phyloP scores from a whole-genome alignment of 2,797 vertebrate genomes.

The Spatula clypeata region DNA sequence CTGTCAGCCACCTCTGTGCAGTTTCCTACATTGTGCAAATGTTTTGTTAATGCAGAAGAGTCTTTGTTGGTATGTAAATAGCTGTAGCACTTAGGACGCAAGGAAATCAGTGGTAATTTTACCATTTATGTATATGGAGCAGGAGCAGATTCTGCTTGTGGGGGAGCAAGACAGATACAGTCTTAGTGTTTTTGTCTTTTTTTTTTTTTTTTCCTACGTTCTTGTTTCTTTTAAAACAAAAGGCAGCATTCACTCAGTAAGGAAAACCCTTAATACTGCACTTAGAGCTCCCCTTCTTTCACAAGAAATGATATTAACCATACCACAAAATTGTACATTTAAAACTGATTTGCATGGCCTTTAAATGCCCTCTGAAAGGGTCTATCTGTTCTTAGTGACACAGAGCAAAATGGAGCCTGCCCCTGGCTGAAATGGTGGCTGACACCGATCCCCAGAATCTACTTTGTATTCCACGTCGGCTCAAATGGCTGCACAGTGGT shows the following conservation, averaged over 20 bases:
- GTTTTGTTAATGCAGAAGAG: not conserved
- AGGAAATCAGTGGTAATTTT: slow-evolving; percentile 24
- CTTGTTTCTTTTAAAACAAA: not conserved
- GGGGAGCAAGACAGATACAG: not conserved
- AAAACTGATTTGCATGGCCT: not conserved
- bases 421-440: not conserved
- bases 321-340: not conserved
- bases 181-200: not conserved
- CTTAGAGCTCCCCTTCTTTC: not conserved
- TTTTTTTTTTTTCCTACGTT: not conserved
- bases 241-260: not conserved
- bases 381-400: not conserved
- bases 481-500: not conserved
- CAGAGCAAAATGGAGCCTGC: not conserved
- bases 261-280: not conserved
- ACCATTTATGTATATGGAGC: rapidly evolving
- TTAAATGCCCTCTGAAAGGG: rapidly evolving
- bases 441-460: rapidly evolving
- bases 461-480: rapidly evolving
- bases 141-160: not conserved
- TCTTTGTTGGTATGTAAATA: slow-evolving; percentile 31
- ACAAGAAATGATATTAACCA: not conserved
- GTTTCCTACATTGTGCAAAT: not conserved
- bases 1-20: not conserved
- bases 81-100: not conserved